phyloP scores from a whole-genome alignment of 1,140 invertebrate genomes.

The honey bee (Apis mellifera) region DNA sequence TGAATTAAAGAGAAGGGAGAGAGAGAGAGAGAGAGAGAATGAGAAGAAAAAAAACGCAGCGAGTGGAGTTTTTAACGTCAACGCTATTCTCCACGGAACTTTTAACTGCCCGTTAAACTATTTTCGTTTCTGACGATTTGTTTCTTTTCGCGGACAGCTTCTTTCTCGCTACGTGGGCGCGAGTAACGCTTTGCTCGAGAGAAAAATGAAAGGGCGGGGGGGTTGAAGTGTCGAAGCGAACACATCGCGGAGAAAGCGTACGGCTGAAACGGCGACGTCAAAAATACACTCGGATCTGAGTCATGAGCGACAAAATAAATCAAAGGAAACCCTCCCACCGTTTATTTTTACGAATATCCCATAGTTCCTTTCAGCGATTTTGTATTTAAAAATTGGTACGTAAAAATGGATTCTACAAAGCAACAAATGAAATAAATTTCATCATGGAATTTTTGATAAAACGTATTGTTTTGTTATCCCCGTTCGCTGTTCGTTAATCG shows the following conservation, averaged over 20 bases:
- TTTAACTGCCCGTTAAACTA: constrained; percentile 50
- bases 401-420: too few relatives aligned
- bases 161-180: not conserved
- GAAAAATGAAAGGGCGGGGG: not conserved
- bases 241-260: not conserved
- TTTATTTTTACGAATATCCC: not conserved
- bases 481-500: not conserved
- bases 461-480: not conserved
- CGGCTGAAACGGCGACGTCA: not conserved
- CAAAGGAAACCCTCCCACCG: not conserved
- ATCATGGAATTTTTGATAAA: not conserved
- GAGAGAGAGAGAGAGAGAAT: too few relatives aligned
- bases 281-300: not conserved
- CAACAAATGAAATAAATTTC: too few relatives aligned
- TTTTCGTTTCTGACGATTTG: constrained; percentile 24
- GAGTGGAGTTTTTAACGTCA: constrained; percentile 15
- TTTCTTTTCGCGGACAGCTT: constrained; percentile 17
- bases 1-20: not conserved
- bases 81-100: constrained; percentile 8
- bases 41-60: not conserved
- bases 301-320: not conserved
- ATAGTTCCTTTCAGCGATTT: too few relatives aligned
- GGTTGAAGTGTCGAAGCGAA: not conserved
- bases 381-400: not conserved
- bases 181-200: constrained; percentile 4